Base-by-base conservation (phyloP, 2,113 vertebrate species). In the Coptodon rendalli region DNA sequence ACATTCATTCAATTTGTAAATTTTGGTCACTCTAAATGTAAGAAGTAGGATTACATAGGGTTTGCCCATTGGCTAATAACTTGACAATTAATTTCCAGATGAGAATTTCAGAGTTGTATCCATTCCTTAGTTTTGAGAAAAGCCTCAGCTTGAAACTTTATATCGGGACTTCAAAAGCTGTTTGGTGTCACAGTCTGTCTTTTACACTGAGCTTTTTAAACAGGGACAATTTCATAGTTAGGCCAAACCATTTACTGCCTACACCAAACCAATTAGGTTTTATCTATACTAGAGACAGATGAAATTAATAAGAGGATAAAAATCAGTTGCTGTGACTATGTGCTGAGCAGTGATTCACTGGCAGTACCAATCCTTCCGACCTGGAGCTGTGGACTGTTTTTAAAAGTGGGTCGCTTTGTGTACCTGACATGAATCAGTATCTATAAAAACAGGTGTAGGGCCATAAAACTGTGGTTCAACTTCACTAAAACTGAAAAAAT, bases 341-440 rank as follows among this genome's bases (percentile, higher is more conserved):
- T 66, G 31, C 31, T 66, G 34, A 36, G 34, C 34, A 38, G 61
- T 38, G 61, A 38, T 38, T 66, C 1, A 34, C 24, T 59, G 24
- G 22, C 24, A 57, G 0, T 16, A 16, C 29, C 1, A 0, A 4
- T 34, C 19, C 61, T 13, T 38, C 34, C 4, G 0, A 66, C 19
- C 61, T 66, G 1, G 16, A 38, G 19, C 17, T 66, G 61, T 66
- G 61, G 34, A 12, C 4, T 0, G 34, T 38, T 66, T 66, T 66
- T 66, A 66, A 38, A 66, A 38, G 61, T 38, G 61, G 61, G 61
- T 66, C 6, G 0, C 4, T 6, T 8, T 38, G 61, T 66, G 34
- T 22, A 38, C 36, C 4, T 40, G 19, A 40, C 19, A 14, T 24
- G 19, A 14, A 40, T 22, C 34, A 22, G 34, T 10, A 40, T 0